Evolutionary conservation across 2,888 invertebrate species (phyloP).

Genomic region (Orthonychiurus folsomi): DNA sequence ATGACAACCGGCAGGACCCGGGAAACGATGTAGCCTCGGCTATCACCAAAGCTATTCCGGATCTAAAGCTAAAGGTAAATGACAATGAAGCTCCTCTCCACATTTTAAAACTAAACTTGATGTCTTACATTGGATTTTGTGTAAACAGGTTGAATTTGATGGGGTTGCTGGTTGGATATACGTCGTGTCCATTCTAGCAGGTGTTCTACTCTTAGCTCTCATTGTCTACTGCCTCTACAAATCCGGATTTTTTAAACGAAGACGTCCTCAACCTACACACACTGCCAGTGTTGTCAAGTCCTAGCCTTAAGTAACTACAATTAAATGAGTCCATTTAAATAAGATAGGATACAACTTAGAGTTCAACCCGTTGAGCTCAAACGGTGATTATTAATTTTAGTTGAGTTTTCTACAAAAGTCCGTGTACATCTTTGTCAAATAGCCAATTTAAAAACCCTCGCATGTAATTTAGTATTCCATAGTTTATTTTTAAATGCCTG

Average conservation of each 20-base stretch:
- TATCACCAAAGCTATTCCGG: constrained; percentile 42
- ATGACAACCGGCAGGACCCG: constrained; percentile 59
- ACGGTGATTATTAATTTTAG: background rate
- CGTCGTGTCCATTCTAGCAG: constrained; percentile 66
- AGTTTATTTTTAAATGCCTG: too few species aligned
- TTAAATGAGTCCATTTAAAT: background rate
- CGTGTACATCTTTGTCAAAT: background rate
- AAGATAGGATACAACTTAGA: background rate
- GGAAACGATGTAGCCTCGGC: constrained; percentile 55
- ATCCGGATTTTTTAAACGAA: constrained; percentile 80
- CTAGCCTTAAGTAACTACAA: constrained; percentile 16
- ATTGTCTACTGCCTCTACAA: constrained; percentile 75
- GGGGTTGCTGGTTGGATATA: constrained; percentile 60
- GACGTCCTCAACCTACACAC: constrained; percentile 57
- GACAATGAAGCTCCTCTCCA: background rate
- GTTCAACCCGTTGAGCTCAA: background rate
- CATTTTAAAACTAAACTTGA: background rate
- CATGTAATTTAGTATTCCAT: background rate
- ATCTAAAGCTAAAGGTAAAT: constrained; percentile 32
- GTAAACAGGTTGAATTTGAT: constrained; percentile 35
- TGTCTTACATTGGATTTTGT: too few species aligned
- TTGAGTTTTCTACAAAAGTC: background rate
- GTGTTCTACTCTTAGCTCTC: constrained; percentile 69
- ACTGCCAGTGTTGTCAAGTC: constrained; percentile 38
- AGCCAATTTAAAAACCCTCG: background rate